Conservation (phyloP, 30 jellyfish, hydroid and myxozoan species). For the Clytia hemisphaerica region DNA sequence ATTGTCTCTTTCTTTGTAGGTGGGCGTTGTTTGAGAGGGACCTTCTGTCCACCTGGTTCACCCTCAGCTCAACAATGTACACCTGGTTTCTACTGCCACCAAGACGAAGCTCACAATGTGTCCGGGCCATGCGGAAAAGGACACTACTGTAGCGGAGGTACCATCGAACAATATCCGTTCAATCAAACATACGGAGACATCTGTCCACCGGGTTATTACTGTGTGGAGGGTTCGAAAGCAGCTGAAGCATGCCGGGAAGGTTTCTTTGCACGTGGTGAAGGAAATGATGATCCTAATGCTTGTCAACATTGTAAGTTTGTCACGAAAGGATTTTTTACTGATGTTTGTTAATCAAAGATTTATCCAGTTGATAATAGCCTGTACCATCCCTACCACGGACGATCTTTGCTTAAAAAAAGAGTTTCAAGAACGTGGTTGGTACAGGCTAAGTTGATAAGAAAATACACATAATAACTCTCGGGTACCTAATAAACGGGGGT, state of each 20-base stretch:
- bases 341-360: background rate
- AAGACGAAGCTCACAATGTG: conserved; percentile 38
- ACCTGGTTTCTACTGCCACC: conserved; percentile 75
- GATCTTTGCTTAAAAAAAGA: no score
- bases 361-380: no score
- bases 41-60: conserved; percentile 89
- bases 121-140: conserved; percentile 89
- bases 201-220: conserved; percentile 93
- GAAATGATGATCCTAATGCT: conserved; percentile 75
- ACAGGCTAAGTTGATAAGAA: no score
- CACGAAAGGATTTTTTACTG: background rate
- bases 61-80: conserved; percentile 64
- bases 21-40: conserved; percentile 79
- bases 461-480: no score
- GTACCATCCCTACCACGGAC: no score
- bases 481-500: no score
- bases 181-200: conserved; percentile 90
- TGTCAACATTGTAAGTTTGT: conserved; percentile 74
- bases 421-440: no score
- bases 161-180: conserved; percentile 78
- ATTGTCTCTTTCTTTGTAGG: conserved; percentile 37
- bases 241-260: conserved; percentile 92
- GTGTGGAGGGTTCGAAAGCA: conserved; percentile 75
- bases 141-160: conserved; percentile 77
- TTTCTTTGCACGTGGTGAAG: conserved; percentile 86